Conservation (phyloP, 2,888 invertebrate species). For the Diploptera punctata region DNA sequence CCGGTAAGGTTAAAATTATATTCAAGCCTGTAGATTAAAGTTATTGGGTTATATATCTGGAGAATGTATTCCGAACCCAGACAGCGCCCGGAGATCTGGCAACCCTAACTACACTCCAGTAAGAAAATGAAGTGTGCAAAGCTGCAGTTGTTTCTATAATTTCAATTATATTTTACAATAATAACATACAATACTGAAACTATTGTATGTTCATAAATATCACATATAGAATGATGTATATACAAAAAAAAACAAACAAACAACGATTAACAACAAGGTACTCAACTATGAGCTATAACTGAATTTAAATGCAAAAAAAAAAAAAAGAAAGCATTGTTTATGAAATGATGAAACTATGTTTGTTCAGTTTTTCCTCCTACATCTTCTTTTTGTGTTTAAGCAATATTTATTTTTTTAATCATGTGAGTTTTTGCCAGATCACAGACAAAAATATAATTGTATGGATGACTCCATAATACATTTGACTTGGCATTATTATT, state of each 20-base stretch:
- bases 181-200: conserved; percentile 24
- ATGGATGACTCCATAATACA: neutral
- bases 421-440: conserved; percentile 7
- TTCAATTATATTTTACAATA: conserved; percentile 25
- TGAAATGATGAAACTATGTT: no score
- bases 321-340: no score
- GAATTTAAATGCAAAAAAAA: neutral
- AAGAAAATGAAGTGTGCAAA: conserved; percentile 10
- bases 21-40: no score
- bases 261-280: conserved; percentile 5
- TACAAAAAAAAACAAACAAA: conserved; percentile 23
- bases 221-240: conserved; percentile 21
- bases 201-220: conserved; percentile 29
- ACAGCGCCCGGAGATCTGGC: no score
- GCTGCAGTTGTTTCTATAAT: conserved; percentile 17
- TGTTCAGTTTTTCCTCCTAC: no score
- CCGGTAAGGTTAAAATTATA: no score
- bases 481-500: no score
- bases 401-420: neutral
- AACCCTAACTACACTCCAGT: no score
- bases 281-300: conserved; percentile 14
- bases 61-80: no score
- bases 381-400: neutral
- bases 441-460: conserved; percentile 7
- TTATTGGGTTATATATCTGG: no score